Evolutionary conservation across 2,113 vertebrate genomes (phyloP).

Genomic region (Chitala chitala): DNA sequence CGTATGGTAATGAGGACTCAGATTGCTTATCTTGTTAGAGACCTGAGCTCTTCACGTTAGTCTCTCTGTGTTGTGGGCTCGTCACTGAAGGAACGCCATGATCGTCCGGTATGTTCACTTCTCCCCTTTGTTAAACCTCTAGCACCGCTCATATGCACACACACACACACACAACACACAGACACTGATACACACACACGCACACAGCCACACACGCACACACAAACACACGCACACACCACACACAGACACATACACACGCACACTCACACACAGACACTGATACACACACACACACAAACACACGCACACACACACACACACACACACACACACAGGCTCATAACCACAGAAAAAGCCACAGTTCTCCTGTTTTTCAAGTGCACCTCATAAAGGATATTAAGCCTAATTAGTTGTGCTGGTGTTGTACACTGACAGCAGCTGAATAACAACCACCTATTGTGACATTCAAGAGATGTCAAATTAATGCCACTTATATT

Average conservation of each 20-base stretch:
- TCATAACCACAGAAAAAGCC: neutral
- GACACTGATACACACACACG: neutral
- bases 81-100: neutral
- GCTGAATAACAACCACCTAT: slow-evolving; percentile 49
- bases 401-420: slow-evolving; percentile 63
- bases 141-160: neutral
- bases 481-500: slow-evolving; percentile 26
- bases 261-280: neutral
- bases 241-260: neutral
- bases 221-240: neutral
- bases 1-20: neutral
- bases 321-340: neutral
- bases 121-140: neutral
- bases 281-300: neutral
- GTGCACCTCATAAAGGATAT: slow-evolving; percentile 50
- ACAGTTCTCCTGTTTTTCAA: slow-evolving; percentile 16
- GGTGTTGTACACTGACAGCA: slow-evolving; percentile 57
- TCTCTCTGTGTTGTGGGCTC: neutral
- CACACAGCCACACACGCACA: neutral
- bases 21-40: slow-evolving; percentile 7
- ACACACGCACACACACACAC: neutral
- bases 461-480: slow-evolving; percentile 55
- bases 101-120: neutral
- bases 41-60: neutral
- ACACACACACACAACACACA: neutral